Evolutionary conservation across 2,113 vertebrate species (phyloP).

Genomic region (Hiodon alosoides): DNA sequence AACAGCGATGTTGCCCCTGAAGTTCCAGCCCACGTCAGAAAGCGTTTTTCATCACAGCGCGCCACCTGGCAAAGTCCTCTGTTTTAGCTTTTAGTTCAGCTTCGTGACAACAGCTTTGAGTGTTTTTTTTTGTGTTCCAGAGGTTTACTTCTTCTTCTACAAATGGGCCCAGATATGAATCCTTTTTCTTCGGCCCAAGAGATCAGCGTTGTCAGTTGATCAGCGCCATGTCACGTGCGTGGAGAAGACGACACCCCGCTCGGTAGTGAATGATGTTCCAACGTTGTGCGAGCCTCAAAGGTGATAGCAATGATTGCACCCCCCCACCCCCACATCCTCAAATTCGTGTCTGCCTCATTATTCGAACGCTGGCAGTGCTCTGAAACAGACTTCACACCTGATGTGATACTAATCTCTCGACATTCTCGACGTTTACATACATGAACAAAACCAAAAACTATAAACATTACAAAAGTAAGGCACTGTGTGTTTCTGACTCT

Average conservation of each 20-base stretch:
- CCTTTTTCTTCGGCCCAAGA: not conserved
- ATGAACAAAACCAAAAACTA: conserved; percentile 34
- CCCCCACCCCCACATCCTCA: not conserved
- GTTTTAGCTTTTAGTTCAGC: not conserved
- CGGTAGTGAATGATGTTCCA: not conserved
- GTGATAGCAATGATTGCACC: not conserved
- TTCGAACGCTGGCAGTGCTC: not conserved
- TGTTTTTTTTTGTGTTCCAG: not conserved
- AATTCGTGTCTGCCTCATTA: no score
- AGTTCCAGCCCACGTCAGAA: not conserved
- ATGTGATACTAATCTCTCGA: conserved; percentile 32
- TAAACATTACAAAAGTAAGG: conserved; percentile 59
- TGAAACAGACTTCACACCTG: not conserved
- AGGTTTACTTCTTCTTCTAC: not conserved
- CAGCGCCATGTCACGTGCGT: not conserved
- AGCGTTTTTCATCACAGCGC: not conserved
- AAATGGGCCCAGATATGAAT: not conserved
- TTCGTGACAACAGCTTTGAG: not conserved
- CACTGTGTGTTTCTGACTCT: conserved; percentile 45
- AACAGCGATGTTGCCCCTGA: not conserved
- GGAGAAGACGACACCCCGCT: not conserved
- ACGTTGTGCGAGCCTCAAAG: not conserved
- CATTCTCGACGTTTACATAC: conserved; percentile 40
- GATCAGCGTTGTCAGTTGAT: not conserved
- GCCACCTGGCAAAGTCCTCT: not conserved